Evolutionary conservation across 2,888 invertebrate genomes (phyloP), one percentile per base, ranked within the genome.

Genomic region (Acanthacorydalis orientalis): DNA sequence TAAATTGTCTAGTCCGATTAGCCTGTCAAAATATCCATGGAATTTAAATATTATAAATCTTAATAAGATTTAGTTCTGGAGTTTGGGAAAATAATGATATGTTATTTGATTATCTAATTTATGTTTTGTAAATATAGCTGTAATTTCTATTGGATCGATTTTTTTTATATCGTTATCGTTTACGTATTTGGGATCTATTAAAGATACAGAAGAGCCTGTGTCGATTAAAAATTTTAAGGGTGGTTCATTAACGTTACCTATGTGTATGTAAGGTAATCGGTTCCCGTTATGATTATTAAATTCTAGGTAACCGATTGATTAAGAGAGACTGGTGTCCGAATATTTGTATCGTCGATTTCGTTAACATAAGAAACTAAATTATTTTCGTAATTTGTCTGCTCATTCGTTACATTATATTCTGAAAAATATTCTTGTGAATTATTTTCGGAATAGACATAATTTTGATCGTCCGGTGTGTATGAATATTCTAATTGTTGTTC

Each of bases 1-100:
- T 16, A 41, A n/a, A 9, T 10, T 35, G 1, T 44, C 37, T 3
- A 35, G 8, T n/a, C 45, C 45, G 7, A 44, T 35, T 1, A 44
- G n/a, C 6, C 45, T 37, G n/a, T 44, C 45, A 44, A 44, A 44
- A 35, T 44, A 35, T 33, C n/a, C 23, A n/a, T 44, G 45, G 35
- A 44, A 44, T 14, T 44, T 31, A 32, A 31, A 43, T 31, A 43
- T n/a, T 8, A 43, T 31, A 1, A 43, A 43, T n/a, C 32, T 23
- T 31, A 43, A 43, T 43, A n/a, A 12, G 7, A n/a, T 15, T 2
- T 4, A 8, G 32, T 33, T 32, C 11, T 43, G 9, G 7, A 43
- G 31, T 31, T 43, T 32, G n/a, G 7, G 4, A 31, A 43, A 10
- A 43, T 43, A 32, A 7, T 23, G 7, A 1, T 4, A 23, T 31